Percentiles rank a stretch among this genome's conserved stretches.
Conservation (phyloP, 23 tunicate genomes). For the Phallusia fumigata region DNA sequence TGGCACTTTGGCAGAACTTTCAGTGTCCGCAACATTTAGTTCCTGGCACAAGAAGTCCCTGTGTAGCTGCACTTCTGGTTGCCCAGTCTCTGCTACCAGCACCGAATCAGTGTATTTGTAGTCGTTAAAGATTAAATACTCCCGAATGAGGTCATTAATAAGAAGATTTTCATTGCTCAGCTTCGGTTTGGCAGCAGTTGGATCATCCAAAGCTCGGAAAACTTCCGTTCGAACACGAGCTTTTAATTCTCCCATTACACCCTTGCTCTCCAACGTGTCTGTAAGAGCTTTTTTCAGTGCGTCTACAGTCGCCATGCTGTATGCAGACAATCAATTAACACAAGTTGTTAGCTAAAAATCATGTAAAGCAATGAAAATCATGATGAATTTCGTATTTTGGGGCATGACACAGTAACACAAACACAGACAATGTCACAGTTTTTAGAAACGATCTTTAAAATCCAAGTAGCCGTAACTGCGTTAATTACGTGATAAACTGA, state of each 20-base stretch:
- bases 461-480: too few relatives aligned
- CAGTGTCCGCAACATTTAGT: slow-evolving; percentile 58
- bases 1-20: slow-evolving; percentile 52
- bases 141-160: slow-evolving; percentile 85
- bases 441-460: too few relatives aligned
- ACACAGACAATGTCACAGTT: too few relatives aligned
- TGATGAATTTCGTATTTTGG: too few relatives aligned
- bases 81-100: slow-evolving; percentile 88
- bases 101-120: slow-evolving; percentile 92
- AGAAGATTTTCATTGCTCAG: slow-evolving; percentile 80
- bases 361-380: too few relatives aligned
- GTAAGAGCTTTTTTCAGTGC: slow-evolving; percentile 67
- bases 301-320: slow-evolving; percentile 77
- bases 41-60: slow-evolving; percentile 81
- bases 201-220: slow-evolving; percentile 74
- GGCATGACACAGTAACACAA: too few relatives aligned
- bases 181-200: slow-evolving; percentile 52
- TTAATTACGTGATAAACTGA: too few relatives aligned
- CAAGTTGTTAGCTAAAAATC: too few relatives aligned
- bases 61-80: slow-evolving; percentile 67
- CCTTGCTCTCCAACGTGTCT: slow-evolving; percentile 77
- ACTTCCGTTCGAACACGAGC: slow-evolving; percentile 83
- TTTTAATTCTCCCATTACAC: slow-evolving; percentile 61
- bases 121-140: slow-evolving; percentile 76
- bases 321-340: too few relatives aligned